These are phyloP conservation scores for Dioctria rufipes DNA, from an alignment of 2,888 invertebrate species.

Conservation along the genomic window DNA sequence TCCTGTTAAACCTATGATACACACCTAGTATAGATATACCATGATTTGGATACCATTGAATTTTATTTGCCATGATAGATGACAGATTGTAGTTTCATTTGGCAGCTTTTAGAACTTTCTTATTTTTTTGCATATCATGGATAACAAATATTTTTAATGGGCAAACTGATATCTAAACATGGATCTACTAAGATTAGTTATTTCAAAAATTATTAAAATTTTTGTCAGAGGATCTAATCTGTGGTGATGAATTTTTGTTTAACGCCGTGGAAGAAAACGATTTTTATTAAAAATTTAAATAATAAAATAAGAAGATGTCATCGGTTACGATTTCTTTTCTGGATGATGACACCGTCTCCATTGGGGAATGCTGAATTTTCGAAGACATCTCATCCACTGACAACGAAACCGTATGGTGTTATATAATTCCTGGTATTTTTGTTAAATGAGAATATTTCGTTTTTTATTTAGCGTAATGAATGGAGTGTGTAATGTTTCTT, in stretches of 20 bases:
- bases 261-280: constrained; percentile 14
- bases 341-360: constrained; percentile 89
- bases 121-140: too few species aligned
- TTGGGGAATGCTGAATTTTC: constrained; percentile 87
- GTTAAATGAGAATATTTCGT: constrained; percentile 33
- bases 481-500: constrained; percentile 27
- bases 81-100: too few species aligned
- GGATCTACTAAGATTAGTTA: too few species aligned
- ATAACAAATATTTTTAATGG: too few species aligned
- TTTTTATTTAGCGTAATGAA: constrained; percentile 23
- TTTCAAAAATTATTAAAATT: too few species aligned
- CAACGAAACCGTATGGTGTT: constrained; percentile 62
- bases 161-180: too few species aligned
- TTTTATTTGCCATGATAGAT: too few species aligned
- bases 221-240: constrained; percentile 25
- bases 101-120: too few species aligned
- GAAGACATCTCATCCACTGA: constrained; percentile 71
- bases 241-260: background rate
- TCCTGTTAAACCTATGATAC: too few species aligned
- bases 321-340: constrained; percentile 79
- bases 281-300: background rate
- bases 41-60: too few species aligned
- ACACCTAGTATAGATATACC: too few species aligned
- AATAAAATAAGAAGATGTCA: constrained; percentile 63
- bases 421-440: constrained; percentile 55